These are phyloP conservation scores for Dendrolimus pini DNA, from an alignment of 2,888 invertebrate genomes.

Conservation along the genomic window DNA sequence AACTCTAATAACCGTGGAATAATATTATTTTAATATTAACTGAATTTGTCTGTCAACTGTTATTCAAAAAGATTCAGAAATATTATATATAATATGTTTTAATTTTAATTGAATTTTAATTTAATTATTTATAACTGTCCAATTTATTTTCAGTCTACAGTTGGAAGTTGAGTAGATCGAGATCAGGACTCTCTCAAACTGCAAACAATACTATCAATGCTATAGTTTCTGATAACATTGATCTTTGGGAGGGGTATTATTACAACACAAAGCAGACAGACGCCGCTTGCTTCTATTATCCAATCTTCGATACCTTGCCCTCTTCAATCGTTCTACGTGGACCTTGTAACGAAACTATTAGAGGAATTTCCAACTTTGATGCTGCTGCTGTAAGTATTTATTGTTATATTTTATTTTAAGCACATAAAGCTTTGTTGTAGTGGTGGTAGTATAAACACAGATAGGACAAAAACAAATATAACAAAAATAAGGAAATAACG, in stretches of 20 bases:
- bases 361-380: conserved; percentile 38
- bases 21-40: too few species aligned
- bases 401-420: neutral
- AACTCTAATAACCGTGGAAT: too few species aligned
- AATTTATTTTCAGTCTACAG: conserved; percentile 44
- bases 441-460: too few species aligned
- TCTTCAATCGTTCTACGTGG: conserved; percentile 37
- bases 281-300: conserved; percentile 54
- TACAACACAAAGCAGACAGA: conserved; percentile 36
- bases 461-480: too few species aligned
- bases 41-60: too few species aligned
- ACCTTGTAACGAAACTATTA: conserved; percentile 38
- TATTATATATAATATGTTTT: too few species aligned
- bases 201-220: conserved; percentile 28
- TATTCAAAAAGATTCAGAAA: too few species aligned
- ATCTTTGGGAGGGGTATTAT: conserved; percentile 47
- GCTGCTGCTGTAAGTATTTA: conserved; percentile 30
- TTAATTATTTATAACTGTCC: too few species aligned
- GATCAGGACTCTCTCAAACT: conserved; percentile 28
- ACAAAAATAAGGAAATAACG: too few species aligned
- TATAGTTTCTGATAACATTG: conserved; percentile 29
- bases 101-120: too few species aligned
- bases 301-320: conserved; percentile 34
- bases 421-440: neutral
- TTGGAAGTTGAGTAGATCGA: conserved; percentile 50